Evolutionary conservation across 2,113 vertebrate genomes (phyloP), one percentile per base, ranked within the genome.

Genomic region (Ailuropoda melanoleuca): DNA sequence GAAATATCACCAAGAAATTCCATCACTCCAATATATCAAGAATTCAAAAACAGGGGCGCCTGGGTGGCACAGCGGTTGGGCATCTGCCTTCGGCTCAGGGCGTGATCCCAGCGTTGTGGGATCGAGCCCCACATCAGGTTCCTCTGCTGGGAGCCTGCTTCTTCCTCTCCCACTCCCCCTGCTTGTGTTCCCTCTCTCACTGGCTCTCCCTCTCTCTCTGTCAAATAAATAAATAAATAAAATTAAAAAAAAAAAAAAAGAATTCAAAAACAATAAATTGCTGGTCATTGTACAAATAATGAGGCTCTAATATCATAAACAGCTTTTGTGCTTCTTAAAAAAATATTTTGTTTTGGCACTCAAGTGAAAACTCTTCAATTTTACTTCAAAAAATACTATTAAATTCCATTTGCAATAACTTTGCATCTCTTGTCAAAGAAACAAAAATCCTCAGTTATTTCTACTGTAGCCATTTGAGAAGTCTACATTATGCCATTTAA

Each of bases 31-130:
- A 26, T 24, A 4, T 48, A 88, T 64, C 77, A 96, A 77, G 17
- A 90, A 93, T 43, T 96, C 64, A 81, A 93, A 66, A 95, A 46
- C 37, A 97, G n/a, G n/a, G n/a, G n/a, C n/a, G n/a, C n/a, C n/a
- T n/a, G n/a, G n/a, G n/a, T n/a, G n/a, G n/a, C n/a, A n/a, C n/a
- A n/a, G n/a, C n/a, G n/a, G n/a, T n/a, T n/a, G n/a, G n/a, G n/a
- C n/a, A n/a, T n/a, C n/a, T n/a, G n/a, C n/a, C n/a, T n/a, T n/a
- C n/a, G n/a, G n/a, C n/a, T n/a, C n/a, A n/a, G n/a, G n/a, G n/a
- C n/a, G n/a, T n/a, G n/a, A n/a, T n/a, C n/a, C n/a, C n/a, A n/a
- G n/a, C n/a, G n/a, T n/a, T n/a, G n/a, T n/a, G n/a, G n/a, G n/a
- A n/a, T n/a, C n/a, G n/a, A n/a, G n/a, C n/a, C n/a, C n/a, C n/a